Evolutionary conservation across 2,888 invertebrate genomes (phyloP).

Genomic region (Agriopis leucophaearia): DNA sequence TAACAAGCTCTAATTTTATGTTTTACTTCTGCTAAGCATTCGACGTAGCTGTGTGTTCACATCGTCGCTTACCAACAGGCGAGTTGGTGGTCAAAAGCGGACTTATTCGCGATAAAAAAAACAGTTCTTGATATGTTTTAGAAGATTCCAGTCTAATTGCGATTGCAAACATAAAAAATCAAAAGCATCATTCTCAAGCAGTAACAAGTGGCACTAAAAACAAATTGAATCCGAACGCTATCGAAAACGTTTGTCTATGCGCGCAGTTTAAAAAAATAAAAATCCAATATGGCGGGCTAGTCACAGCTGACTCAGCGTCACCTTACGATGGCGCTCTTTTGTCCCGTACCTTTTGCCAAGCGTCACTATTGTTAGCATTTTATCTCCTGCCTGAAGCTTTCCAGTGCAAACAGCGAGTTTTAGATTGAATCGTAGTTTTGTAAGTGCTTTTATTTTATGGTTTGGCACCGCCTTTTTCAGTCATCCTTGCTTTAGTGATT

Average conservation of each 20-base stretch:
- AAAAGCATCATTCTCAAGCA: constrained; percentile 39
- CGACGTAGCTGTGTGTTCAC: background rate
- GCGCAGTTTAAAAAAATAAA: constrained; percentile 71
- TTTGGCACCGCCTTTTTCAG: constrained; percentile 18
- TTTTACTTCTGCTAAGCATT: background rate
- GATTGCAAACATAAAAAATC: constrained; percentile 40
- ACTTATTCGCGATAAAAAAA: too few relatives aligned
- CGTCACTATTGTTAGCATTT: constrained; percentile 57
- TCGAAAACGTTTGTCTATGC: constrained; percentile 63
- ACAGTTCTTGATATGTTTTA: background rate
- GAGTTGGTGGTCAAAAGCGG: too few relatives aligned
- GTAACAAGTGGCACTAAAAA: constrained; percentile 56
- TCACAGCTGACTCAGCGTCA: constrained; percentile 80
- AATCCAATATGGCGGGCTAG: constrained; percentile 71
- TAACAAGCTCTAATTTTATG: background rate
- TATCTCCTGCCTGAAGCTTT: constrained; percentile 55
- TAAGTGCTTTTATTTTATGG: constrained; percentile 24
- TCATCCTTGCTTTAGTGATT: background rate
- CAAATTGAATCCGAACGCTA: constrained; percentile 59
- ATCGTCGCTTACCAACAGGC: too few relatives aligned
- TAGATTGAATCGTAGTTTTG: constrained; percentile 39
- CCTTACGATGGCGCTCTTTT: constrained; percentile 66
- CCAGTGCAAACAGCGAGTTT: constrained; percentile 48
- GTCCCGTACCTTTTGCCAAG: constrained; percentile 60
- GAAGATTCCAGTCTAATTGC: constrained; percentile 6